Evolutionary conservation across 2,888 invertebrate species (phyloP).

Genomic region (Cephus sareptanus): DNA sequence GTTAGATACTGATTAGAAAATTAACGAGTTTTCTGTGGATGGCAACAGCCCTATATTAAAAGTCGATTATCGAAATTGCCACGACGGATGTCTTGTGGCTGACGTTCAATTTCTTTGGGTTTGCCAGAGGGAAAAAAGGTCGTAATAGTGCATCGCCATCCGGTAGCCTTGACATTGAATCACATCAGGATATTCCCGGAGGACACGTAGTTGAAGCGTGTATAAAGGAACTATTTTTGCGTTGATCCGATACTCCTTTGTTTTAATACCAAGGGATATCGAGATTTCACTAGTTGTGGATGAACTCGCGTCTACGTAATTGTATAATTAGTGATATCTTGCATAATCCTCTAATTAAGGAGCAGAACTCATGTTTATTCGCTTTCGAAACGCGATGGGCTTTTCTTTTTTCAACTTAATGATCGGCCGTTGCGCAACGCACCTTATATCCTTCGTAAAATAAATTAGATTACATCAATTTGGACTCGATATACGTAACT

Average conservation of each 20-base stretch:
- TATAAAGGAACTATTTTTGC: background rate
- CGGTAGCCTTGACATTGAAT: background rate
- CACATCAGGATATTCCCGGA: background rate
- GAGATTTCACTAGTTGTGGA: background rate
- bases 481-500: background rate
- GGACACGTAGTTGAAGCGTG: background rate
- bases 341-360: slow-evolving; percentile 29
- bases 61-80: background rate
- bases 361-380: background rate
- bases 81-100: background rate
- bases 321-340: slow-evolving; percentile 6
- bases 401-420: slow-evolving; percentile 1
- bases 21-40: background rate
- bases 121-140: background rate
- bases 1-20: background rate
- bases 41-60: background rate
- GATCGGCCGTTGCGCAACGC: background rate
- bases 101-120: background rate
- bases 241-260: background rate
- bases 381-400: slow-evolving; percentile 19
- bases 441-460: background rate
- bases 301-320: background rate
- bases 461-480: background rate
- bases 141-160: background rate
- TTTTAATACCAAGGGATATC: background rate